Base-by-base conservation (phyloP, 2,797 vertebrate genomes). In the Miichthys miiuy region DNA sequence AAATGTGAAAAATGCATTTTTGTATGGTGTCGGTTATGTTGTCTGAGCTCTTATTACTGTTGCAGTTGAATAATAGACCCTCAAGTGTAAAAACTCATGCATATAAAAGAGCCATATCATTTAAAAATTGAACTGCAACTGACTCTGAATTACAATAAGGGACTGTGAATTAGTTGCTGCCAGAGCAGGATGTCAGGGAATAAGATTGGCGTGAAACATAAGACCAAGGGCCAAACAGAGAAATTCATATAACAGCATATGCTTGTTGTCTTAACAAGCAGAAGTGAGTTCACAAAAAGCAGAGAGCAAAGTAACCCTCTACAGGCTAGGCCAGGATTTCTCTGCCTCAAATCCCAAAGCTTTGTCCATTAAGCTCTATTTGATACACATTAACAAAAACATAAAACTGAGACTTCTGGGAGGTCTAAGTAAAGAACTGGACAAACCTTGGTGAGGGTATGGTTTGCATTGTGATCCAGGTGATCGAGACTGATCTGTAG, bases 61-160 rank as follows among this genome's bases (percentile, higher is more conserved):
- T 51, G 8, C n/a, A 51, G 44, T 46, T 51, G 50, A 68, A 81
- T 52, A 76, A 71, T n/a, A 50, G 51, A 68, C 38, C 18, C 42
- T 62, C 20, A 21, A 47, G 46, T 62, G 34, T 54, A 44, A 27
- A 75, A 76, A 50, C 60, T 76, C 64, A 79, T 79, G 79, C 78
- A 87, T 86, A 78, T 58, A 69, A 77, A 83, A 65, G 52, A 79
- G 58, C n/a, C 27, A 14, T 48, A 42, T 72, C 54, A 76, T 79
- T 77, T 74, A 64, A 67, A 70, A 68, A 56, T 7, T 13, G 60
- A 62, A 58, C 55, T 25, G 30, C 23, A 21, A 18, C 55, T 47
- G 21, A 54, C 44, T 68, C 68, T 71, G 78, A 75, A 81, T 81
- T 48, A 65, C 71, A 80, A 81, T 48, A 20, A 63, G 51, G 52